Percentiles rank a stretch among this genome's conserved stretches.
These are phyloP conservation scores for Oscheius myriophilus DNA, from an alignment of 2,888 invertebrate genomes.

Conservation along the genomic window DNA sequence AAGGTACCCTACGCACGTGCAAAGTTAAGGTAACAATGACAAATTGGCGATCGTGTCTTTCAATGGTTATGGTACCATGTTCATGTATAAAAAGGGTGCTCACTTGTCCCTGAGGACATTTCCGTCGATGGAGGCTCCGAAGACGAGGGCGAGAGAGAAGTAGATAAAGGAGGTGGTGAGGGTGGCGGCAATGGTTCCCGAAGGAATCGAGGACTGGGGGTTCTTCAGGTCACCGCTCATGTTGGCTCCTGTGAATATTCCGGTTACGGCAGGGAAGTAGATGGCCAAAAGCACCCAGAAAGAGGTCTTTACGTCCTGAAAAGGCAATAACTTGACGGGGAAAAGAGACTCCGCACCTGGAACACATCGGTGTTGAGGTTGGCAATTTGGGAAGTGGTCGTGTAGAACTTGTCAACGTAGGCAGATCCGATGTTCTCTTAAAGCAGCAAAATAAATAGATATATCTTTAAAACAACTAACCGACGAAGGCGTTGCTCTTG, in stretches of 20 bases:
- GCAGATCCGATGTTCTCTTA: conserved; percentile 51
- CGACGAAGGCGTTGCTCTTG: conserved; percentile 84
- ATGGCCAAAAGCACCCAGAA: conserved; percentile 96
- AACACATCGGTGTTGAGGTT: conserved; percentile 74
- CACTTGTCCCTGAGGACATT: conserved; percentile 94
- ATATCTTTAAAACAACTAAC: conserved; percentile 16
- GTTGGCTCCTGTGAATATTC: conserved; percentile 99
- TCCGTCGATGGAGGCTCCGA: conserved; percentile 90
- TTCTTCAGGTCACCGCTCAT: conserved; percentile 95
- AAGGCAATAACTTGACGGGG: conserved; percentile 97
- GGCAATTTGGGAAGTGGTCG: conserved; percentile 37
- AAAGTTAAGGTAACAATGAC: no score
- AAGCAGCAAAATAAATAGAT: conserved; percentile 4
- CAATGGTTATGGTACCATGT: no score
- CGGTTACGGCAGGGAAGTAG: conserved; percentile 99
- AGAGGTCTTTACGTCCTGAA: conserved; percentile 87
- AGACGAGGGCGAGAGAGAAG: conserved; percentile 82
- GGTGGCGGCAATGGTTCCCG: conserved; percentile 95
- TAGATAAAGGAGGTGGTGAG: conserved; percentile 95
- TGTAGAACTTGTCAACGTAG: conserved; percentile 50
- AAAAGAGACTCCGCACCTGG: conserved; percentile 87
- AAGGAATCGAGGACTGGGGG: conserved; percentile 96
- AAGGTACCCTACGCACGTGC: background rate
- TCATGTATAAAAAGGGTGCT: conserved; percentile 69
- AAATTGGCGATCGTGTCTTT: no score